Conservation (phyloP, 1,140 invertebrate species). For the Palaemon carinicauda region DNA sequence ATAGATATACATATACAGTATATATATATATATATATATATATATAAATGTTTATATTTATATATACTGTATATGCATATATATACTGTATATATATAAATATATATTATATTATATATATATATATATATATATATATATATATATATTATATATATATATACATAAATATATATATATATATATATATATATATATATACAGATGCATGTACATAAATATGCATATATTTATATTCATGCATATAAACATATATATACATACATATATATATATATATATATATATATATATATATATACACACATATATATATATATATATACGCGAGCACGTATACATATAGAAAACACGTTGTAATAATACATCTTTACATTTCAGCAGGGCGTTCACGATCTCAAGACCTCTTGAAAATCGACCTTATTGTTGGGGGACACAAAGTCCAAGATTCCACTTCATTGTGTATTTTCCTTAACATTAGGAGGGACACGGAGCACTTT, state of each 20-base stretch:
- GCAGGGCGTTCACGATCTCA: not conserved
- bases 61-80: not conserved
- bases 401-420: too few species aligned
- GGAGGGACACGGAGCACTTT: not conserved
- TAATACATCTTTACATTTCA: conserved; percentile 20
- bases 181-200: not conserved
- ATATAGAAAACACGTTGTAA: not conserved
- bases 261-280: not conserved
- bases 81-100: not conserved
- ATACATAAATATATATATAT: not conserved
- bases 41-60: not conserved
- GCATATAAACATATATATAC: not conserved
- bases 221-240: not conserved
- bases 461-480: not conserved
- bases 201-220: too few species aligned
- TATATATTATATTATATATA: not conserved
- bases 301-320: not conserved
- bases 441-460: too few species aligned
- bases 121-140: not conserved
- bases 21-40: not conserved
- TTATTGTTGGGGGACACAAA: too few species aligned
- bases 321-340: not conserved
- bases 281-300: not conserved
- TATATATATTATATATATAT: not conserved
- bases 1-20: too few species aligned